Evolutionary conservation across 2,113 vertebrate genomes (phyloP).

Genomic region (Sula dactylatra): DNA sequence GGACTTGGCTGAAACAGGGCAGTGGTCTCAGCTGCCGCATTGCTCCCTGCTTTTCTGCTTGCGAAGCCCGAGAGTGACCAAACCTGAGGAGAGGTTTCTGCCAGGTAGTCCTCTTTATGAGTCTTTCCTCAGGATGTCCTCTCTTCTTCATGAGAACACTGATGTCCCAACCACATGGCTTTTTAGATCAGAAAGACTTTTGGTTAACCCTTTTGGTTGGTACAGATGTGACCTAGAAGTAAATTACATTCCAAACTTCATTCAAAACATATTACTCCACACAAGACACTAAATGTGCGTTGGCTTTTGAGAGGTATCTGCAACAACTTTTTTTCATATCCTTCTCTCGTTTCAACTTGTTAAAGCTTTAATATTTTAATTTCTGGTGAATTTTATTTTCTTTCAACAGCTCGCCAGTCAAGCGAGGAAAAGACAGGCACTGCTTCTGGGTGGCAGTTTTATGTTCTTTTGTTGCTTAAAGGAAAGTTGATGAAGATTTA

Average conservation of each 20-base stretch:
- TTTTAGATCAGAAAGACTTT: background rate
- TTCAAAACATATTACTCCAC: background rate
- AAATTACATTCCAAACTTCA: background rate
- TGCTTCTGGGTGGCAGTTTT: background rate
- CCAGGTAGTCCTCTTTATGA: background rate
- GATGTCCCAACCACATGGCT: background rate
- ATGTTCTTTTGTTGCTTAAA: background rate
- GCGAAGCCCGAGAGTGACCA: background rate
- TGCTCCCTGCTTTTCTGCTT: background rate
- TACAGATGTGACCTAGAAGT: background rate
- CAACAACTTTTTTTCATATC: background rate
- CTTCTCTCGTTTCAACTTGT: background rate
- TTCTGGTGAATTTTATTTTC: background rate
- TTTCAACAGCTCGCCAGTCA: background rate
- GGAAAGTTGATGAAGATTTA: background rate
- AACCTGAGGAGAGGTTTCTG: background rate
- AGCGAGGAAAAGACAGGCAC: background rate
- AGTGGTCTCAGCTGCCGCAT: rapidly evolving
- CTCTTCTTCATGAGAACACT: background rate
- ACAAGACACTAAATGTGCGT: background rate
- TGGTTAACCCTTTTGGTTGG: background rate
- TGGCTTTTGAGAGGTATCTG: background rate
- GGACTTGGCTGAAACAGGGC: background rate
- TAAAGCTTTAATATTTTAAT: background rate
- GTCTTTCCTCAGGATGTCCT: background rate